phyloP scores from a whole-genome alignment of 2,797 vertebrate genomes.

The Tamandua tetradactyla region DNA sequence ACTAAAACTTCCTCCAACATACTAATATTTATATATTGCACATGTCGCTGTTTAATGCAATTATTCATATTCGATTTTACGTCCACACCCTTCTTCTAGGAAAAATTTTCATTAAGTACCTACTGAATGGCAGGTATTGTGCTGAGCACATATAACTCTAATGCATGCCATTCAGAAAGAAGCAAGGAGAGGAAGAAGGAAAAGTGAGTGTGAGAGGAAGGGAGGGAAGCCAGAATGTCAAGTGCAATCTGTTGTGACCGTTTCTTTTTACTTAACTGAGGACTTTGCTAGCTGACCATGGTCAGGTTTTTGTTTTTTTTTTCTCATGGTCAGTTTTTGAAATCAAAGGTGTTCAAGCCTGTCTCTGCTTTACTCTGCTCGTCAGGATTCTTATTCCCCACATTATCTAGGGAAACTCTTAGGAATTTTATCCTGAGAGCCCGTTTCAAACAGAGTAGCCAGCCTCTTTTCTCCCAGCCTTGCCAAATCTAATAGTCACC shows the following conservation, averaged over 20 bases:
- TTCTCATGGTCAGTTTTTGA: slow-evolving; percentile 25
- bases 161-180: not conserved
- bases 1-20: not conserved
- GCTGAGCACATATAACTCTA: not conserved
- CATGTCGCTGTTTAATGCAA: not conserved
- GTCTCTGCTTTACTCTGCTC: not conserved
- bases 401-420: not conserved
- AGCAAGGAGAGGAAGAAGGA: not conserved
- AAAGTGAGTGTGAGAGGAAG: not conserved
- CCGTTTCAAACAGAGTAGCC: not conserved
- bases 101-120: not conserved
- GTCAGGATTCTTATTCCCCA: not conserved
- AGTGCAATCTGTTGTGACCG: not conserved
- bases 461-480: not conserved
- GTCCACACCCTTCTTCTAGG: not conserved
- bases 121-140: not conserved
- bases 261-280: not conserved
- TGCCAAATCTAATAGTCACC: not conserved
- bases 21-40: not conserved
- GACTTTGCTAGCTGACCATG: slow-evolving; percentile 13
- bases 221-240: not conserved
- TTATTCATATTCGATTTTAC: not conserved
- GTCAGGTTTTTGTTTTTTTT: not conserved
- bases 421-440: not conserved
- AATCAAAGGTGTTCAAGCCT: not conserved